Evolutionary conservation across 2,888 invertebrate genomes (phyloP), one percentile per base, ranked within the genome.

Genomic region (Plusia festucae): DNA sequence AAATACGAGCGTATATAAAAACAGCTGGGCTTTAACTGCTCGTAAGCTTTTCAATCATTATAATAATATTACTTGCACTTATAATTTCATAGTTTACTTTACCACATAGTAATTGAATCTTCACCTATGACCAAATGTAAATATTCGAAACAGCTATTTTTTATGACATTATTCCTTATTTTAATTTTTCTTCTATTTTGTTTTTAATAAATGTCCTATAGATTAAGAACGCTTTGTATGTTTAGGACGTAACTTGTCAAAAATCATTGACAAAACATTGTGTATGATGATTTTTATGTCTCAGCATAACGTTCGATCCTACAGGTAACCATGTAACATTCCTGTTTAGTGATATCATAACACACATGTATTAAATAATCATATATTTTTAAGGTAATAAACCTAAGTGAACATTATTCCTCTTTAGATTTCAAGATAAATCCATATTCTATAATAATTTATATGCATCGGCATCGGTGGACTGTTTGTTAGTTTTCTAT

Each of bases 401-500:
- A 44, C 62, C 34, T 73, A 73, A 63, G 71, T 60, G 18, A 73
- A 68, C 11, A 44, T 72, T 73, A 68, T 72, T 72, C 62, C 68
- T 71, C 56, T 59, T 49, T 18, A 49, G 46, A 20, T 49, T 49
- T 20, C 46, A 49, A 49, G 46, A 20, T 49, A 49, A 49, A 49
- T 49, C 2, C 20, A 49, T 18, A 49, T 20, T 49, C 46, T 49
- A 46, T 46, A 9, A 18, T 46, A 49, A 20, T 46, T 46, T 18
- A 46, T 18, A 46, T 18, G 8, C 46, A 46, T 46, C n/a, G 9
- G 6, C 46, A 16, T 18, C 18, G 6, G 46, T 49, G 16, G 20
- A 49, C 18, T 49, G 46, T 49, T 49, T 18, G 9, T 11, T 20
- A 49, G 18, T 11, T 49, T 18, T 46, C 18, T 11, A 18, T 46